Base-by-base conservation (phyloP, 64 coral and sea anemone genomes). In the Pachyseris speciosa region DNA sequence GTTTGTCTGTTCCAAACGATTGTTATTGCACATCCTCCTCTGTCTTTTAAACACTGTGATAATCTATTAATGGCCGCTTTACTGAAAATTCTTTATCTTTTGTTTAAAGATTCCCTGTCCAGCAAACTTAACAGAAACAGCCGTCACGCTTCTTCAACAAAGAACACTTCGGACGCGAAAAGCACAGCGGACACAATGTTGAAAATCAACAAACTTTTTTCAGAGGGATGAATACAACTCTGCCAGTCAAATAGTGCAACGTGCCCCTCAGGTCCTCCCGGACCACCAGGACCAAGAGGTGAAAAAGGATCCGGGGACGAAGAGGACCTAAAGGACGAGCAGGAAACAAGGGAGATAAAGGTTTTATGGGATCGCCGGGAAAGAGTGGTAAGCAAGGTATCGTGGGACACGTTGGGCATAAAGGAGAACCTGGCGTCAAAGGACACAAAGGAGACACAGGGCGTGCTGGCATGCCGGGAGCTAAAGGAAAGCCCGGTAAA, bases 301-400 rank as follows among this genome's bases (percentile, higher is more conserved):
- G 28, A 45, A 0, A 88, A 64, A 64, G 86, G 86, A 60, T 37
- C 7, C 57, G 25, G 13, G 86, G 86, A 65, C 37, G 28, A 37
- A 71, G 37, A 32, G 86, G 86, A 16, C 45, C 36, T 5, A 58
- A 22, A 41, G 78, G 78, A 63, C 36, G 10, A 52, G 37, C 4
- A 5, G 78, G 78, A 61, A 61, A 39, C 29, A 51, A 39, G 33
- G 85, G 85, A 39, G 73, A 75, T 30, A 9, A 48, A 76, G 86
- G 86, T 9, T 64, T 28, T 28, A 43, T 74, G 52, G 86, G 86
- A 44, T 74, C 55, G 42, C 38, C 32, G n/a, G 86, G 86, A 63
- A 57, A 42, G 12, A 61, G 40, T 16, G 86, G 86, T 22, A 61
- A 75, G 45, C 45, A 49, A 49, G 45, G 45, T 10, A 49, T 49